These are phyloP conservation scores for Stratiomys singularior DNA, from an alignment of 2,888 invertebrate species.

Conservation along the genomic window DNA sequence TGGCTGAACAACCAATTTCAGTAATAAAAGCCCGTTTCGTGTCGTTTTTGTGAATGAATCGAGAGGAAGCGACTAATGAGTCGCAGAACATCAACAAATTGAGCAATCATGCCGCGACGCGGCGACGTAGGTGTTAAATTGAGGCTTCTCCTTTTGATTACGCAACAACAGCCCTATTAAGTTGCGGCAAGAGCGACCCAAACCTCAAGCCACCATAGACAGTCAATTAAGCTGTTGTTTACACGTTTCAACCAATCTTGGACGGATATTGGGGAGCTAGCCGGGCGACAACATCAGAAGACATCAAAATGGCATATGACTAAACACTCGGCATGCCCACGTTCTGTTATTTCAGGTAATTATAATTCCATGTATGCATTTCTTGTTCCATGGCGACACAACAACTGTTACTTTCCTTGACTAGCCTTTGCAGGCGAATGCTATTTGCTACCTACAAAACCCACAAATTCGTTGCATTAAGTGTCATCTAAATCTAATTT, in stretches of 20 bases:
- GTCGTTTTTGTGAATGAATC: not conserved
- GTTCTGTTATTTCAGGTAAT: constrained; percentile 1
- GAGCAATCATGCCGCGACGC: not conserved
- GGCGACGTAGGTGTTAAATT: not conserved
- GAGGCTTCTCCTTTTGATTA: not conserved
- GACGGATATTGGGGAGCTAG: not conserved
- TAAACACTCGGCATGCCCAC: not conserved
- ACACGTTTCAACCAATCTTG: not conserved
- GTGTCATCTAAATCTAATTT: constrained; percentile 2
- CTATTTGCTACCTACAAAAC: not conserved
- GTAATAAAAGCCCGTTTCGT: not conserved
- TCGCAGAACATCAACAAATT: not conserved
- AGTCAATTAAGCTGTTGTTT: constrained; percentile 11
- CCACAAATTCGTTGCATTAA: constrained; percentile 1
- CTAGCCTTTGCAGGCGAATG: not conserved
- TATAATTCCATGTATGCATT: not conserved
- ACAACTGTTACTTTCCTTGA: constrained; percentile 11
- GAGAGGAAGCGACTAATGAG: not conserved
- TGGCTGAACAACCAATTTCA: not conserved
- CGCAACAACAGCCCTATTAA: not conserved
- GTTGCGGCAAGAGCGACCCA: not conserved
- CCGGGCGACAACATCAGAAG: not conserved
- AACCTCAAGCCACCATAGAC: not conserved
- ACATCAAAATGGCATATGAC: not conserved
- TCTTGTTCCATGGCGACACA: not conserved